phyloP scores from a whole-genome alignment of 2,888 invertebrate species.

The Sturmia bella region DNA sequence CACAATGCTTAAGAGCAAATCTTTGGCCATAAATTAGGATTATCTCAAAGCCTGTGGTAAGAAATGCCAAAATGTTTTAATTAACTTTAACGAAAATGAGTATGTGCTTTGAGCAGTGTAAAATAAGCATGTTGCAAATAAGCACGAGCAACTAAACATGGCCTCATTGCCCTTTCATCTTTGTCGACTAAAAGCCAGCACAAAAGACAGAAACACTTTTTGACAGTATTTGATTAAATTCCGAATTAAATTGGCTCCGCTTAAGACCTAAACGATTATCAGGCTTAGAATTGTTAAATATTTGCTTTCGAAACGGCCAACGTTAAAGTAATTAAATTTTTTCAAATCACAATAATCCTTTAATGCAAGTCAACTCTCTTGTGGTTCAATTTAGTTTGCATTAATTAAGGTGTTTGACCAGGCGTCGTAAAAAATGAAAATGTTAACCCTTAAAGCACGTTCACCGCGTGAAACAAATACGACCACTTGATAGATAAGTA shows the following conservation, averaged over 20 bases:
- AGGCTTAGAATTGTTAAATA: neutral
- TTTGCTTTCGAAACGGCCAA: slow-evolving; percentile 26
- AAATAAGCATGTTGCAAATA: neutral
- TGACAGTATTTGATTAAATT: neutral
- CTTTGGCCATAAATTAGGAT: slow-evolving; percentile 59
- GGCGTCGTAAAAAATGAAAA: neutral
- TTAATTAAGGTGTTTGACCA: slow-evolving; percentile 30
- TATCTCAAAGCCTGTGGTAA: slow-evolving; percentile 39
- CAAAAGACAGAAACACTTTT: neutral
- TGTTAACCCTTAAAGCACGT: no score
- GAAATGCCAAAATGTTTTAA: slow-evolving; percentile 60
- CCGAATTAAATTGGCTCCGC: neutral
- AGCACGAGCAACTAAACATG: neutral
- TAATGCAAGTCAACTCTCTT: slow-evolving; percentile 15
- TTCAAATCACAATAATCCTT: slow-evolving; percentile 43
- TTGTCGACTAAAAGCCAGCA: no score
- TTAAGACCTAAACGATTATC: neutral
- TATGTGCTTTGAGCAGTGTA: neutral
- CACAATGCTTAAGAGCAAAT: slow-evolving; percentile 46
- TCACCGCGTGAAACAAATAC: neutral
- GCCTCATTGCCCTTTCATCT: neutral
- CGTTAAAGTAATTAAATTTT: slow-evolving; percentile 29
- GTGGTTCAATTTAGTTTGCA: slow-evolving; percentile 23
- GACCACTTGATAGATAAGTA: no score
- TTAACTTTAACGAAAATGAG: slow-evolving; percentile 54